Percentiles rank a stretch among this genome's conserved stretches.
phyloP scores from a whole-genome alignment of 1,140 invertebrate genomes.

The Drosophila nasuta region DNA sequence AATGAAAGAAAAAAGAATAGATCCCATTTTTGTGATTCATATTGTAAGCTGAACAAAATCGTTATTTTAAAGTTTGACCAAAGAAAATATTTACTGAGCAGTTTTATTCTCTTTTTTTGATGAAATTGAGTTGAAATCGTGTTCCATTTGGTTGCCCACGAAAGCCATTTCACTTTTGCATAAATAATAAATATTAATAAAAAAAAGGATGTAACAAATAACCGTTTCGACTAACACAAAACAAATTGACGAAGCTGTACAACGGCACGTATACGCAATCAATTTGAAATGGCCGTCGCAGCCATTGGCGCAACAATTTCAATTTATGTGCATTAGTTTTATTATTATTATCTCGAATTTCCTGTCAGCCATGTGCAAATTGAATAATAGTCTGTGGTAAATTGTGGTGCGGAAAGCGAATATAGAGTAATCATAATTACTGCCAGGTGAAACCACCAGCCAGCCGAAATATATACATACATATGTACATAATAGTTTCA shows the following conservation, averaged over 20 bases:
- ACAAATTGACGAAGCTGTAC: slow-evolving; percentile 16
- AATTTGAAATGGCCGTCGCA: slow-evolving; percentile 36
- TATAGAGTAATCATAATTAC: slow-evolving; percentile 51
- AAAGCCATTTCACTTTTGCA: slow-evolving; percentile 7
- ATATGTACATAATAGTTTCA: background rate
- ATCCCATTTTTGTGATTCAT: background rate
- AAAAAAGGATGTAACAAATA: slow-evolving; percentile 8
- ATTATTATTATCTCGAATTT: slow-evolving; percentile 63
- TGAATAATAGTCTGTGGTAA: slow-evolving; percentile 59
- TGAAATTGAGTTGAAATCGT: slow-evolving; percentile 1
- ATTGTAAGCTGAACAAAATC: background rate
- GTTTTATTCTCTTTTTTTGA: background rate
- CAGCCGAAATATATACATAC: background rate
- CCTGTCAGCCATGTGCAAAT: slow-evolving; percentile 50
- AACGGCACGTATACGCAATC: slow-evolving; percentile 44
- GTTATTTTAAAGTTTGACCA: background rate
- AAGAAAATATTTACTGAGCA: background rate
- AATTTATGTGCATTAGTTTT: slow-evolving; percentile 51
- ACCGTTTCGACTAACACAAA: slow-evolving; percentile 2
- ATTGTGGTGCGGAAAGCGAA: slow-evolving; percentile 26
- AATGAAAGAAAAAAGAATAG: background rate
- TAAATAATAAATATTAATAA: slow-evolving; percentile 30
- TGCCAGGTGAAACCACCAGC: slow-evolving; percentile 10
- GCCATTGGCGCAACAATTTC: slow-evolving; percentile 41
- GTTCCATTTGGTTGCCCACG: background rate